phyloP scores from a whole-genome alignment of 2,113 vertebrate species.

The Garra rufa region DNA sequence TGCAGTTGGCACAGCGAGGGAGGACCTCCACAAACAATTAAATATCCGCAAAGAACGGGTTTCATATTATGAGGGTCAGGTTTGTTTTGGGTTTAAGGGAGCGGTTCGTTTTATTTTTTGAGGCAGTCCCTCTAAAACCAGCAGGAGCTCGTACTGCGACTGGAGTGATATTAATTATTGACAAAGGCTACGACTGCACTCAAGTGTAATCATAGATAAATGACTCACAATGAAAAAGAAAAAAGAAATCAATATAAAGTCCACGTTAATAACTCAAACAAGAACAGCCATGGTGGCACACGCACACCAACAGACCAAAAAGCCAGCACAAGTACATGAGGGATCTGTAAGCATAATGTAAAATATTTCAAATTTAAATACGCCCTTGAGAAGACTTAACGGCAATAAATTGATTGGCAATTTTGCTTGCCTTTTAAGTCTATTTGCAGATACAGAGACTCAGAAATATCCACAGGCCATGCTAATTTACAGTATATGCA shows the following conservation, averaged over 20 bases:
- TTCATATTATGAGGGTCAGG: background rate
- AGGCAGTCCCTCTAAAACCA: background rate
- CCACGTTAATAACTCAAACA: conserved; percentile 45
- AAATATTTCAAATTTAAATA: conserved; percentile 4
- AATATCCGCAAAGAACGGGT: background rate
- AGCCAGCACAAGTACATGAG: background rate
- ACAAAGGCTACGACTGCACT: conserved; percentile 37
- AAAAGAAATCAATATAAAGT: conserved; percentile 32
- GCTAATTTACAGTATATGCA: background rate
- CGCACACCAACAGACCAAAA: background rate
- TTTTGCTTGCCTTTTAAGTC: background rate
- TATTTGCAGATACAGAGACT: background rate
- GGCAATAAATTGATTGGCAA: background rate
- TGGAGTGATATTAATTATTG: conserved; percentile 49
- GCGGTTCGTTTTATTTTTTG: background rate
- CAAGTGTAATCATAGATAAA: conserved; percentile 40
- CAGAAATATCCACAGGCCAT: background rate
- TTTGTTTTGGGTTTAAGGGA: conserved; percentile 6
- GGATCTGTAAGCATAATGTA: background rate
- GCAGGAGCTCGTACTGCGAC: background rate
- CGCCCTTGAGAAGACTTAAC: conserved; percentile 18
- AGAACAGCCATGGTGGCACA: background rate
- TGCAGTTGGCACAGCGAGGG: background rate
- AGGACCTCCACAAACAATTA: conserved; percentile 2
- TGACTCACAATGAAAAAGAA: conserved; percentile 26